Percentiles rank a stretch among this genome's conserved stretches.
These are phyloP conservation scores for Nettapus auritus DNA, from an alignment of 2,113 vertebrate genomes.

Conservation along the genomic window DNA sequence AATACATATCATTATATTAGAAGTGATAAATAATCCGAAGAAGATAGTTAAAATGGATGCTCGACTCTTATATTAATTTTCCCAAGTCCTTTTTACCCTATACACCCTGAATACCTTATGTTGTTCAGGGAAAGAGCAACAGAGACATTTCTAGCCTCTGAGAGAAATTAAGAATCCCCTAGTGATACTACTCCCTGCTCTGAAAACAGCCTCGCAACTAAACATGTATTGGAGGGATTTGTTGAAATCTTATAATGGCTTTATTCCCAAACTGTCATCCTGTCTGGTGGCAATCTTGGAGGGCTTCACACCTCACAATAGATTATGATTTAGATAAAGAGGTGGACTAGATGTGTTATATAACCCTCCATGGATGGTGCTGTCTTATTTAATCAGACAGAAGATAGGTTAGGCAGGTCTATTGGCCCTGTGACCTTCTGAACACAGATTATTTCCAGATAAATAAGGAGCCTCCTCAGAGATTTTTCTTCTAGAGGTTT, in stretches of 20 bases:
- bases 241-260: background rate
- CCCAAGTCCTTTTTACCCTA: background rate
- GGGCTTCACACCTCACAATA: background rate
- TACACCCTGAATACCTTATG: background rate
- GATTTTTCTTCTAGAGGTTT: background rate
- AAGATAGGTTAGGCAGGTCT: background rate
- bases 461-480: background rate
- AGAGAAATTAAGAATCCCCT: background rate
- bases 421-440: background rate
- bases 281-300: background rate
- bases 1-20: background rate
- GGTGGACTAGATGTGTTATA: background rate
- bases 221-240: background rate
- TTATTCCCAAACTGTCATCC: background rate
- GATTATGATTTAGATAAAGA: conserved; percentile 7
- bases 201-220: background rate
- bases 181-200: background rate
- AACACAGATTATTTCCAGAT: background rate
- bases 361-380: background rate
- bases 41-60: background rate
- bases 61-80: background rate
- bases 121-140: background rate
- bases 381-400: background rate
- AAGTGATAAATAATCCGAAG: background rate
- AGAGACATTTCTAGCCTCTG: background rate